Evolutionary conservation across 1,140 invertebrate species (phyloP).

Genomic region (Drosophila pectinifera): DNA sequence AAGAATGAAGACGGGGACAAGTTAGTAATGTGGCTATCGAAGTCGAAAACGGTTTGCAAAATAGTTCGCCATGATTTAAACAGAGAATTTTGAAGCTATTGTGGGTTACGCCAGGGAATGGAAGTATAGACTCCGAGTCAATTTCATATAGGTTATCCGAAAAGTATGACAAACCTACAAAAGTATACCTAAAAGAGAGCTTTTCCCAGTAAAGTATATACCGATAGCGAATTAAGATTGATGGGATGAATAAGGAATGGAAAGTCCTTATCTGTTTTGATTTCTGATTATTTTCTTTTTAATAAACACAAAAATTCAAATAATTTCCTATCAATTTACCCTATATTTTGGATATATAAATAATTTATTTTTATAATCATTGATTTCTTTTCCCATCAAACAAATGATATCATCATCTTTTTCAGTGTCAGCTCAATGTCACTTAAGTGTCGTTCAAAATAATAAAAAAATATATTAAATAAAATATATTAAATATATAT

Average conservation of each 20-base stretch:
- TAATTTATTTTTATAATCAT: background rate
- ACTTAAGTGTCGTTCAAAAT: background rate
- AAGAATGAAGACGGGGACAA: background rate
- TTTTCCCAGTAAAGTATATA: background rate
- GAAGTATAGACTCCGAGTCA: background rate
- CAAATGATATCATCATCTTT: background rate
- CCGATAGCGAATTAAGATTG: background rate
- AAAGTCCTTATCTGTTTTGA: background rate
- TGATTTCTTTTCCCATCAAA: background rate
- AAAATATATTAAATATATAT: background rate
- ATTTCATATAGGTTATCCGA: too few relatives aligned
- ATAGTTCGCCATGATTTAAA: conserved; percentile 1
- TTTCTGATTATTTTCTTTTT: background rate
- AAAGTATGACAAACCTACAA: background rate
- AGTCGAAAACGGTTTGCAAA: background rate
- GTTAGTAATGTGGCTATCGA: conserved; percentile 17
- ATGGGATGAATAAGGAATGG: background rate
- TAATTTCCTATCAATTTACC: too few relatives aligned
- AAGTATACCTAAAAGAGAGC: background rate
- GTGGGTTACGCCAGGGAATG: background rate
- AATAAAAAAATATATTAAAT: background rate
- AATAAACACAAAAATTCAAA: background rate
- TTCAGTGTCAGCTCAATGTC: conserved; percentile 23
- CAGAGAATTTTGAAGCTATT: conserved; percentile 28
- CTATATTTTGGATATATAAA: too few relatives aligned